These are phyloP conservation scores for Metridium senile DNA, from an alignment of 92 coral and sea anemone genomes.

Conservation along the genomic window DNA sequence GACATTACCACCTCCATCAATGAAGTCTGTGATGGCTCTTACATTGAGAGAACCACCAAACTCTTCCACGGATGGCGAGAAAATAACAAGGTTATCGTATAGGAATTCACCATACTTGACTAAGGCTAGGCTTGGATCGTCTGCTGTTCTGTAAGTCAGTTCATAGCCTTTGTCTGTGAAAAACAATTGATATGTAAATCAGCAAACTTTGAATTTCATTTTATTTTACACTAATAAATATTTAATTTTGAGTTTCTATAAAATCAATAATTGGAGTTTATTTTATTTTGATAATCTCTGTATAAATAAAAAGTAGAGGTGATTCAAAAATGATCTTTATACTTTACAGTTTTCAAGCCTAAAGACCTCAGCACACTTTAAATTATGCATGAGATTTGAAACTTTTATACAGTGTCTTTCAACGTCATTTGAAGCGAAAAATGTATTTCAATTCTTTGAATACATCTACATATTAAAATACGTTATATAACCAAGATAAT, in stretches of 20 bases:
- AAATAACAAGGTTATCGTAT: slow-evolving; percentile 85
- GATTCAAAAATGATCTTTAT: too few relatives aligned
- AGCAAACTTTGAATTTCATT: not conserved
- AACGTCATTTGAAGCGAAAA: too few relatives aligned
- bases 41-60: slow-evolving; percentile 97
- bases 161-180: slow-evolving; percentile 89
- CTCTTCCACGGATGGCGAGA: slow-evolving; percentile 98
- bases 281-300: too few relatives aligned
- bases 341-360: too few relatives aligned
- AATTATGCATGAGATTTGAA: not conserved
- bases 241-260: too few relatives aligned
- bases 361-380: not conserved
- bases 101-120: slow-evolving; percentile 98
- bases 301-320: too few relatives aligned
- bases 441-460: too few relatives aligned
- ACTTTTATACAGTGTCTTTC: not conserved
- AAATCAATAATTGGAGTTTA: too few relatives aligned
- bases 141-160: slow-evolving; percentile 84
- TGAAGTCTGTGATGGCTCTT: slow-evolving; percentile 92
- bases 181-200: slow-evolving; percentile 4
- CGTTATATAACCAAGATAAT: too few relatives aligned
- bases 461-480: too few relatives aligned
- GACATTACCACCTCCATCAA: slow-evolving; percentile 98
- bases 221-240: too few relatives aligned
- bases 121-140: slow-evolving; percentile 90